phyloP scores from a whole-genome alignment of 64 coral and sea anemone species.

The Acropora tenuis region DNA sequence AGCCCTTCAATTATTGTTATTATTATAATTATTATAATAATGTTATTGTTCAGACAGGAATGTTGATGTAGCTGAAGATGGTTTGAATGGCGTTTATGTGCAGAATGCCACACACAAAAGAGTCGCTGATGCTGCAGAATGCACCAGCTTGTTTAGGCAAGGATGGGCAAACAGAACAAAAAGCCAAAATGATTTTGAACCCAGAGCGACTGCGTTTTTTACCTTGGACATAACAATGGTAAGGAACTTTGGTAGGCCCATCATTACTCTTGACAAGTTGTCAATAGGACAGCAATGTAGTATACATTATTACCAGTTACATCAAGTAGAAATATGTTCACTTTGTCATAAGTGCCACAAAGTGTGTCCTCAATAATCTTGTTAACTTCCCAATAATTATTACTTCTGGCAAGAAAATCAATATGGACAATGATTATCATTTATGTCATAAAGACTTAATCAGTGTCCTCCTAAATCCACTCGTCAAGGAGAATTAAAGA shows the following conservation, averaged over 20 bases:
- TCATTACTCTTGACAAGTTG: not conserved
- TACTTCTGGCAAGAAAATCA: no score
- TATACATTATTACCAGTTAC: no score
- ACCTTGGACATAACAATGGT: slow-evolving; percentile 74
- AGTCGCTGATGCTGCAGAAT: slow-evolving; percentile 81
- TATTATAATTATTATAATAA: no score
- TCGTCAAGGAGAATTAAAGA: no score
- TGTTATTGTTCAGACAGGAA: slow-evolving; percentile 33
- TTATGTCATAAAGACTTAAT: no score
- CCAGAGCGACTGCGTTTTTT: slow-evolving; percentile 75
- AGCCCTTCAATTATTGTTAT: no score
- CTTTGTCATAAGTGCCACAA: no score
- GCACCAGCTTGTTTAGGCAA: slow-evolving; percentile 73
- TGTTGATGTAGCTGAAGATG: slow-evolving; percentile 60
- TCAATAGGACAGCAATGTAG: not conserved
- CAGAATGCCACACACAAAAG: slow-evolving; percentile 61
- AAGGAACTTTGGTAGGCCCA: not conserved
- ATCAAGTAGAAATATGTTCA: no score
- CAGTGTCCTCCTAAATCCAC: no score
- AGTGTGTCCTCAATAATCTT: no score
- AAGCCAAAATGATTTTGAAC: slow-evolving; percentile 76
- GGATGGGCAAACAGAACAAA: slow-evolving; percentile 63
- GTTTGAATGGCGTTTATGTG: slow-evolving; percentile 43
- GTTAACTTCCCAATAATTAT: no score
- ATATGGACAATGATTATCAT: no score